Conservation (phyloP, 2,113 vertebrate genomes). For the Hydrolagus affinis region DNA sequence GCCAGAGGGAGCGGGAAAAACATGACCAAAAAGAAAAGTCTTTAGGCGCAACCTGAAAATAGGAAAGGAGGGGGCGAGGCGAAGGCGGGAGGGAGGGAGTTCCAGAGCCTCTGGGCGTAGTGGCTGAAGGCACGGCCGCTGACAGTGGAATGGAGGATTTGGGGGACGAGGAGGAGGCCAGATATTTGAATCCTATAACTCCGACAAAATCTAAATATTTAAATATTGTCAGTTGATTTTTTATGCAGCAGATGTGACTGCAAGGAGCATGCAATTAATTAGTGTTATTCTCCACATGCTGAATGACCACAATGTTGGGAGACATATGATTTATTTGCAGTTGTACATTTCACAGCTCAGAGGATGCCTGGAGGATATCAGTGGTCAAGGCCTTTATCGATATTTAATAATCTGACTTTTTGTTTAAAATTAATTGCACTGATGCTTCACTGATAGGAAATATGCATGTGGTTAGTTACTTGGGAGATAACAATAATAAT, state of each 20-base stretch:
- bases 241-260: background rate
- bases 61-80: no score
- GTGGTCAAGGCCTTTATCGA: background rate
- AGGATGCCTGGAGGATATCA: constrained; percentile 2
- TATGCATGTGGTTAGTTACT: background rate
- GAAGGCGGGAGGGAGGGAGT: no score
- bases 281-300: constrained; percentile 11
- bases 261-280: constrained; percentile 13
- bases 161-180: no score
- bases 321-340: constrained; percentile 9
- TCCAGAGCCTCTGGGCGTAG: no score
- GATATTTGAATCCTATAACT: background rate
- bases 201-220: constrained; percentile 1
- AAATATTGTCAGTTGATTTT: constrained; percentile 19
- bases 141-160: no score
- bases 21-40: no score
- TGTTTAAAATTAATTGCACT: background rate
- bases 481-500: background rate
- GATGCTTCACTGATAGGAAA: background rate
- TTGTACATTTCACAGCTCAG: background rate
- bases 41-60: no score
- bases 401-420: constrained; percentile 8
- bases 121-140: no score
- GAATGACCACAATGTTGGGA: constrained; percentile 12
- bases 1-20: no score